Percentiles rank a stretch among this genome's conserved stretches.
These are phyloP conservation scores for Sturmia bella DNA, from an alignment of 2,888 invertebrate genomes.

Conservation along the genomic window DNA sequence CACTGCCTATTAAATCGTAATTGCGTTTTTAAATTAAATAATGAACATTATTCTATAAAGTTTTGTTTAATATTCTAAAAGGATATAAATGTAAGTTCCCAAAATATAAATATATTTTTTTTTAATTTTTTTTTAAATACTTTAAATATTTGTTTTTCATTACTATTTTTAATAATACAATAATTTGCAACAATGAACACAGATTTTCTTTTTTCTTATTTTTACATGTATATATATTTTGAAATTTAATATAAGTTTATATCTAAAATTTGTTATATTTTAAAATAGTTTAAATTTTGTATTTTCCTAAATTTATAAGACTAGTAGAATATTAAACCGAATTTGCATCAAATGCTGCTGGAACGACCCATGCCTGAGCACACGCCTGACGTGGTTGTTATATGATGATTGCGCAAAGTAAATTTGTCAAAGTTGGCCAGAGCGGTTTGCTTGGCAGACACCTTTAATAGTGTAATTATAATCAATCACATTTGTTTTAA, in stretches of 20 bases:
- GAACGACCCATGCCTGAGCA: slow-evolving; percentile 79
- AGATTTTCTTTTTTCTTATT: slow-evolving; percentile 66
- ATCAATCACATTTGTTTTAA: slow-evolving; percentile 5
- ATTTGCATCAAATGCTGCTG: slow-evolving; percentile 78
- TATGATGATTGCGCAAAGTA: slow-evolving; percentile 78
- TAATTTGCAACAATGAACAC: slow-evolving; percentile 68
- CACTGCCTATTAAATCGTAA: neutral
- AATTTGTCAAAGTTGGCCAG: slow-evolving; percentile 76
- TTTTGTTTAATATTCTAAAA: too few species aligned
- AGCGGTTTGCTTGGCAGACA: slow-evolving; percentile 75
- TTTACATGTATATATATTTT: slow-evolving; percentile 48
- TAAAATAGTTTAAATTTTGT: slow-evolving; percentile 48
- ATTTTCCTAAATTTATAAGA: neutral
- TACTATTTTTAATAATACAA: slow-evolving; percentile 26
- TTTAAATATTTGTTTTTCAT: slow-evolving; percentile 51
- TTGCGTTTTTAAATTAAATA: neutral
- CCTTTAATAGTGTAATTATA: slow-evolving; percentile 61
- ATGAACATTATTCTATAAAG: too few species aligned
- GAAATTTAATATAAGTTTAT: slow-evolving; percentile 38
- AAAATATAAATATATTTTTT: slow-evolving; percentile 53
- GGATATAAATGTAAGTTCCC: slow-evolving; percentile 68
- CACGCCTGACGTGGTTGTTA: slow-evolving; percentile 80
- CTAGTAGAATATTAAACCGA: slow-evolving; percentile 49
- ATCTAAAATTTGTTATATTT: neutral
- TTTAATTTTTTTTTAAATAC: slow-evolving; percentile 31